phyloP scores from a whole-genome alignment of 1,140 invertebrate genomes.

The Cotesia glomerata region DNA sequence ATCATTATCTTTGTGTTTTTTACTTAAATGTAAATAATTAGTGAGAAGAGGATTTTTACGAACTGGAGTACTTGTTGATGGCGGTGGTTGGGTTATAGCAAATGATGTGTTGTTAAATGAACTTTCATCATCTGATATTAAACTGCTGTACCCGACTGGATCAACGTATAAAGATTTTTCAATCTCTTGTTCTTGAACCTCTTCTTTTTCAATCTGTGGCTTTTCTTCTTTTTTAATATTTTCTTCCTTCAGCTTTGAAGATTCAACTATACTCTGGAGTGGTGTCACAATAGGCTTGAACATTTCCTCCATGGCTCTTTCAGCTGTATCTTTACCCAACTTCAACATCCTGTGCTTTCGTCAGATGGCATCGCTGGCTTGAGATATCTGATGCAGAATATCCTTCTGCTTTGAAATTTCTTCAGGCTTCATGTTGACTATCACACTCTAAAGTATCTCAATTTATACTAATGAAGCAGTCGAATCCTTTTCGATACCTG shows the following conservation, averaged over 20 bases:
- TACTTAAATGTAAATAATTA: no score
- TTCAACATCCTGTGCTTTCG: constrained; percentile 32
- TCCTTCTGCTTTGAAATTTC: constrained; percentile 14
- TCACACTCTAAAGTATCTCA: not conserved
- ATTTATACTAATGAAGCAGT: constrained; percentile 14
- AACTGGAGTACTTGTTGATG: no score
- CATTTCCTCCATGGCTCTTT: constrained; percentile 15
- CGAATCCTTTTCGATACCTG: constrained; percentile 16
- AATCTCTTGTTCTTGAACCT: no score
- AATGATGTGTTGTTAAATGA: no score
- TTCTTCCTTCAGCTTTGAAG: not conserved
- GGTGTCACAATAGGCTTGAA: constrained; percentile 30
- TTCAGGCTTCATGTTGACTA: not conserved
- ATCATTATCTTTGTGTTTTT: no score
- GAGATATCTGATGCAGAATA: constrained; percentile 24
- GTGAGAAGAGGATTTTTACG: no score
- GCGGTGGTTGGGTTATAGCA: no score
- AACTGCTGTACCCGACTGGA: no score
- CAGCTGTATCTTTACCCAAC: constrained; percentile 3
- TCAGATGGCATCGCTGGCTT: constrained; percentile 32
- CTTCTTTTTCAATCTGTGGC: no score
- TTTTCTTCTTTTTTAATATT: no score
- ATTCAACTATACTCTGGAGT: constrained; percentile 20
- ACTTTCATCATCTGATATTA: no score
- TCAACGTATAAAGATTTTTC: no score